A percentile compares a stretch with the other conserved stretches of the same genome.
Conservation (phyloP, 2,888 invertebrate genomes). For the Phortica magna region DNA sequence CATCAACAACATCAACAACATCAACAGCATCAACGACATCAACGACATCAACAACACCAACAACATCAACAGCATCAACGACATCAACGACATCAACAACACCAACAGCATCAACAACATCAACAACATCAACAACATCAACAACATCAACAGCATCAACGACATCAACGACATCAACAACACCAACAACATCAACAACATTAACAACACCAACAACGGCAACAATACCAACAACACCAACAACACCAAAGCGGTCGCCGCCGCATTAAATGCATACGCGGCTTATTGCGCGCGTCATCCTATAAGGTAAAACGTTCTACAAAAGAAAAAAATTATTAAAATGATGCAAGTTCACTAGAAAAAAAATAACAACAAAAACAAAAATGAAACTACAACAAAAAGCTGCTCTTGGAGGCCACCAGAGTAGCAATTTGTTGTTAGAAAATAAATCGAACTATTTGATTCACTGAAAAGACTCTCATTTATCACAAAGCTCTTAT, state of each 20-base stretch:
- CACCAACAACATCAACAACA: slow-evolving; percentile 18
- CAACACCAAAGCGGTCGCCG: not conserved
- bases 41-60: not conserved
- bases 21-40: no score
- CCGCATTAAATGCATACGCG: not conserved
- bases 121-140: not conserved
- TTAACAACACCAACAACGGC: slow-evolving; percentile 5
- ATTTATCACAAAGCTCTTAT: not conserved
- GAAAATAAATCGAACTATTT: no score
- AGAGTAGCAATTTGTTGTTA: no score
- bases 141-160: not conserved
- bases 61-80: no score
- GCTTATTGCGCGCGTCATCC: not conserved
- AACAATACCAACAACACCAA: not conserved
- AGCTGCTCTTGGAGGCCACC: no score
- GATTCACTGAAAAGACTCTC: not conserved
- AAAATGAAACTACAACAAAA: no score
- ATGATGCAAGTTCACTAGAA: not conserved
- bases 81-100: not conserved
- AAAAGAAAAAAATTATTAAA: not conserved
- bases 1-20: not conserved
- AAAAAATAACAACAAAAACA: no score
- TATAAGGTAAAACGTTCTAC: not conserved
- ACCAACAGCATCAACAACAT: slow-evolving; percentile 7
- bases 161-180: not conserved